A percentile compares a stretch with the other conserved stretches of the same genome.
These are phyloP conservation scores for Philereme transversata DNA, from an alignment of 2,888 invertebrate species.

Conservation along the genomic window DNA sequence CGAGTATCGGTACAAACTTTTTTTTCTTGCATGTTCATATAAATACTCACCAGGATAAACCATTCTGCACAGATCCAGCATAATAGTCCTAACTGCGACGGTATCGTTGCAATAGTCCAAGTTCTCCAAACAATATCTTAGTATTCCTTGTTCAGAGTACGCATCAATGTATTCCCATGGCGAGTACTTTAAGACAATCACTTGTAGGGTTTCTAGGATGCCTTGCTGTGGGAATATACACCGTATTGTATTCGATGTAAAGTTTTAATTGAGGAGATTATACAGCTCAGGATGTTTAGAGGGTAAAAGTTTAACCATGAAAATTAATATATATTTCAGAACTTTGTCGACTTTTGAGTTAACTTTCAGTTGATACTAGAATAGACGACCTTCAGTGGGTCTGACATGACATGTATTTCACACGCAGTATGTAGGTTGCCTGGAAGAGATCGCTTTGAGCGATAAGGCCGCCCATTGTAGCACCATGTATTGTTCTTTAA, in stretches of 20 bases:
- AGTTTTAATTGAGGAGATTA: background rate
- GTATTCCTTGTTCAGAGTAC: conserved; percentile 80
- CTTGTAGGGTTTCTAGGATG: conserved; percentile 85
- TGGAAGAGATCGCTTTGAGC: too few relatives aligned
- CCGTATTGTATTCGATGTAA: conserved; percentile 1
- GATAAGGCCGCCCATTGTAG: too few relatives aligned
- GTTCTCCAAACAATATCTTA: conserved; percentile 65
- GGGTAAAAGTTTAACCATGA: too few relatives aligned
- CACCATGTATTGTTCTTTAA: too few relatives aligned
- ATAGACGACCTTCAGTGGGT: too few relatives aligned
- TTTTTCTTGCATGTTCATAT: background rate
- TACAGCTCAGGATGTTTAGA: background rate
- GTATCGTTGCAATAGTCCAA: conserved; percentile 65
- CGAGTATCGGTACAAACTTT: too few relatives aligned
- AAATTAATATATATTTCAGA: too few relatives aligned
- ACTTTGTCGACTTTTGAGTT: too few relatives aligned
- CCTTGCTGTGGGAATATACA: conserved; percentile 68
- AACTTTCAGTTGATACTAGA: too few relatives aligned
- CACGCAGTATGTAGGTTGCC: too few relatives aligned
- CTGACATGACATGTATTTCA: too few relatives aligned
- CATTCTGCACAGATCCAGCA: conserved; percentile 67
- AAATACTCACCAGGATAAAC: conserved; percentile 66
- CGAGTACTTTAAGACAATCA: conserved; percentile 86
- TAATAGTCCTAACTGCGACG: conserved; percentile 57
- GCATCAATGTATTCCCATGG: conserved; percentile 87